Evolutionary conservation across 2,113 vertebrate genomes (phyloP), one percentile per base, ranked within the genome.

Genomic region (Parus major): DNA sequence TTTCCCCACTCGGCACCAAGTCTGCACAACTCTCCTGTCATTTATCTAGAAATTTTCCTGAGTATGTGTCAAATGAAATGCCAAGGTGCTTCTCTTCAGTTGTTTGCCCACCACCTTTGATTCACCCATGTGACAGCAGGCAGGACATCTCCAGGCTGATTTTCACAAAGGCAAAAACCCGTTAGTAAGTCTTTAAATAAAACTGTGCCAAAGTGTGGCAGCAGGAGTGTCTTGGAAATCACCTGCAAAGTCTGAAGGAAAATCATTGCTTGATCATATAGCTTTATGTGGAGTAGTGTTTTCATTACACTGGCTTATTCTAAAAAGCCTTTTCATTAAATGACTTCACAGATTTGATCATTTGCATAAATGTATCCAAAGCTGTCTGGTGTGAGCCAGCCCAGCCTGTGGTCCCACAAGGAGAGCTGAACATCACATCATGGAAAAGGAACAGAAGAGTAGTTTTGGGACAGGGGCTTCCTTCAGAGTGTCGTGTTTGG

Each of bases 291-390:
- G 29, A 49, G 35, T 31, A 28, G 20, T 63, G 28, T 84, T 95
- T 82, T 84, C 76, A 64, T 88, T 71, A 41, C 9, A 3, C 31
- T 82, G 65, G 36, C 36, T 91, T 90, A 61, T 81, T 88, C 60
- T 92, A 64, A 81, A 86, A 93, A 84, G 53, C 27, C 24, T 92
- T 95, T 88, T 88, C 44, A 81, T 84, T 64, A 73, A 83, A 73
- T 50, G 39, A 35, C 44, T 77, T 73, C 29, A 70, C 28, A 71
- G 76, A 81, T 78, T 88, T 68, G 56, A 86, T 88, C 27, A 36
- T 56, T 94, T 91, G 14, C 64, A 66, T 75, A 33, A 88, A 81
- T 28, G 42, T 59, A 39, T 63, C 86, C 47, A 44, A 35, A 81
- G 35, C 46, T 65, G 44, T 68, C 76, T 71, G 83, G 42, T 9